Conservation (phyloP, 2,888 invertebrate species). For the Bruchidius siliquastri region DNA sequence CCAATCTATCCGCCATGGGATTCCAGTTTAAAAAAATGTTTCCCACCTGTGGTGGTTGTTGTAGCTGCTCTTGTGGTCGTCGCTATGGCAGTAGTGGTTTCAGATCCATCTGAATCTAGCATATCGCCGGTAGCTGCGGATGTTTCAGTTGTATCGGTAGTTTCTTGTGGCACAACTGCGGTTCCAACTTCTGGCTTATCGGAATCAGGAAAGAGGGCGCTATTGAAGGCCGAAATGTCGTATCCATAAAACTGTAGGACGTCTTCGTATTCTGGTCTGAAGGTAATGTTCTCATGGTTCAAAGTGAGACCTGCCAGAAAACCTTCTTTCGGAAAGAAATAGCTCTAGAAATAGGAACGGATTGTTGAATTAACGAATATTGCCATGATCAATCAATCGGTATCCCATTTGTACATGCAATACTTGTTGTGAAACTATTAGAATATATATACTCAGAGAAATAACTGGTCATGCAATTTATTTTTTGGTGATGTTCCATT, state of each 20-base stretch:
- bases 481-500: no score
- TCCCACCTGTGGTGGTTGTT: slow-evolving; percentile 8
- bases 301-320: slow-evolving; percentile 76
- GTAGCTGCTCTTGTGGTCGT: slow-evolving; percentile 24
- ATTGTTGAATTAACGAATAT: no score
- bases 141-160: slow-evolving; percentile 1
- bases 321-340: slow-evolving; percentile 77
- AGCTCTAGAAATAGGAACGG: slow-evolving; percentile 58
- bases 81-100: slow-evolving; percentile 10
- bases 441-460: no score
- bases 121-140: slow-evolving; percentile 10
- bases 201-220: slow-evolving; percentile 33
- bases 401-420: no score
- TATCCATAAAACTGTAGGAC: slow-evolving; percentile 77
- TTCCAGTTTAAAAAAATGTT: no score
- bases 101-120: slow-evolving; percentile 9
- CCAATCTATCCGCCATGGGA: no score
- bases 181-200: neutral
- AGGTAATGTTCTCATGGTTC: slow-evolving; percentile 72
- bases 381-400: no score
- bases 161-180: neutral
- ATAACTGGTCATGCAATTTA: no score
- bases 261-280: slow-evolving; percentile 69
- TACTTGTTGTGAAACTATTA: no score
- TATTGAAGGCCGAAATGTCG: slow-evolving; percentile 57